Base-by-base conservation (phyloP, 1,140 invertebrate species). In the Cydia fagiglandana region DNA sequence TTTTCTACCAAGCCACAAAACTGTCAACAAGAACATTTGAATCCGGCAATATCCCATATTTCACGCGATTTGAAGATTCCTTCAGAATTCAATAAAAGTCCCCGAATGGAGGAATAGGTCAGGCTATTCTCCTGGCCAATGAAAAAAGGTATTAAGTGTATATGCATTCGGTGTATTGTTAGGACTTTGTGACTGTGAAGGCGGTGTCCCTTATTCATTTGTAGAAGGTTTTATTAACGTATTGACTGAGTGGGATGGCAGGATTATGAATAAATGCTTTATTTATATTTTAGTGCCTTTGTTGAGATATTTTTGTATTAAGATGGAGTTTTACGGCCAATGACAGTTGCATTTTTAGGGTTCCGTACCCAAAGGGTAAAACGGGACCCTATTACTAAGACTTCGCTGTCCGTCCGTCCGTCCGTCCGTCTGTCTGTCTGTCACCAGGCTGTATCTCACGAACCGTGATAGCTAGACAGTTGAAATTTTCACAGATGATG, bases 41-140 rank as follows among this genome's bases (percentile, higher is more conserved):
- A 70, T 70, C 66, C 66, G 24, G 34, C 13, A 70, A 17, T 24
- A 70, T 38, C 66, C 38, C 66, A 70, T 70, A 70, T 70, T 70
- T 70, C 66, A 41, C 66, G 66, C 66, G 66, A 70, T 38, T 70
- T 38, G 66, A 38, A 45, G 34, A 41, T 70, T n/a, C 34, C 66
- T n/a, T 70, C 66, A 9, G n/a, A 10, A 70, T 70, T 70, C 66
- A 38, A 70, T 70, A 70, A 70, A 70, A 70, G 66, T 70, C 24
- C 66, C 17, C 66, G 2, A 41, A 38, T 17, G 10, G 34, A 38
- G 34, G 34, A 41, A 68, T 68, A 34, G 66, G 66, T 70, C 66
- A 41, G 56, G 20, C 15, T 24, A 12, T 5, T 13, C 15, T 24
- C 9, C n/a, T 20, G 20, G 6, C 24, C 50, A 61, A 7, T 2